Evolutionary conservation across 1,140 invertebrate genomes (phyloP).

Genomic region (Trichoplusia ni): DNA sequence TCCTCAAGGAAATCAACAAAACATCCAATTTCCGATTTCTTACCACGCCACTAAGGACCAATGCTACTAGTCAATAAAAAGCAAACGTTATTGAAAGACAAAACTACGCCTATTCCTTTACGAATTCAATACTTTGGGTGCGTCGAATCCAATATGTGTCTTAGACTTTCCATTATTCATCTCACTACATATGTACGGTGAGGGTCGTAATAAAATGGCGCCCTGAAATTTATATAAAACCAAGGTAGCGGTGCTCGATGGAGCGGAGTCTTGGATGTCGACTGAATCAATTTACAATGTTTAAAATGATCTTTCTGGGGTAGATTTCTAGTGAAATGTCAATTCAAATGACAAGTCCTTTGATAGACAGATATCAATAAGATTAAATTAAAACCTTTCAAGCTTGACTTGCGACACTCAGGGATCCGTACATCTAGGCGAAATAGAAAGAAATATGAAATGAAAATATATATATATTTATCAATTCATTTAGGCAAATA

Average conservation of each 20-base stretch:
- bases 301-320: too few relatives aligned
- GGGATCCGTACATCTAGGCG: too few relatives aligned
- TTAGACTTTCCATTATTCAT: constrained; percentile 51
- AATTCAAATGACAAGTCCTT: too few relatives aligned
- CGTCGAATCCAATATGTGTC: constrained; percentile 48
- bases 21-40: background rate
- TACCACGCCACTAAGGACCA: background rate
- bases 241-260: background rate
- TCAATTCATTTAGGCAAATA: too few relatives aligned
- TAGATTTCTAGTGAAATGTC: too few relatives aligned
- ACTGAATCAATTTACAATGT: too few relatives aligned
- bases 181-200: constrained; percentile 41
- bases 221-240: constrained; percentile 31
- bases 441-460: too few relatives aligned
- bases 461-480: too few relatives aligned
- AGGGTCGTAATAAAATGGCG: constrained; percentile 27
- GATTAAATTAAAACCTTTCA: too few relatives aligned
- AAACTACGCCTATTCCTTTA: constrained; percentile 45
- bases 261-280: background rate
- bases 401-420: too few relatives aligned
- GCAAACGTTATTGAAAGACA: constrained; percentile 40
- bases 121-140: constrained; percentile 51
- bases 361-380: too few relatives aligned
- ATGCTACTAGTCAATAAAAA: constrained; percentile 19
- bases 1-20: constrained; percentile 1